phyloP scores from a whole-genome alignment of 2,113 vertebrate genomes.

The Sinocyclocheilus anophthalmus region DNA sequence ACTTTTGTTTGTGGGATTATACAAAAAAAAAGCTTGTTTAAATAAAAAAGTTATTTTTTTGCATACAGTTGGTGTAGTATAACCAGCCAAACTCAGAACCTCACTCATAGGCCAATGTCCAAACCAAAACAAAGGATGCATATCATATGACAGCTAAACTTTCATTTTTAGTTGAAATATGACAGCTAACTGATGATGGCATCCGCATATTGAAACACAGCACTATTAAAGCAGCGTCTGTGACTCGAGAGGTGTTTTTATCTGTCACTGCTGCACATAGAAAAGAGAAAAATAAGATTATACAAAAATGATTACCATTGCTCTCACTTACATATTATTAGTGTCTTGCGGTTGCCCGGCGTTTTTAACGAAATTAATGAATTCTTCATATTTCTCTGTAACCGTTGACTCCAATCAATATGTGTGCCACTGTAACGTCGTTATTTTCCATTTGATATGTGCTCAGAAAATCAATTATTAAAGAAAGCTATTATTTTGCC shows the following conservation, averaged over 20 bases:
- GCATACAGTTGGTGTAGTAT: background rate
- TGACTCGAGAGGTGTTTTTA: background rate
- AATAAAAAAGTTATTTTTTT: background rate
- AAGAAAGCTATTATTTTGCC: constrained; percentile 73
- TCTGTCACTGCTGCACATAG: background rate
- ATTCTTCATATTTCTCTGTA: constrained; percentile 59
- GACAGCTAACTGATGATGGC: background rate
- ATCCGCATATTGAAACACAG: background rate
- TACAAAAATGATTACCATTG: background rate
- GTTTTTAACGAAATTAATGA: constrained; percentile 52
- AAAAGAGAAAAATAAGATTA: constrained; percentile 35
- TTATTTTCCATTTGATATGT: constrained; percentile 70
- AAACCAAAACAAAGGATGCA: background rate
- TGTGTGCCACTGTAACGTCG: constrained; percentile 64
- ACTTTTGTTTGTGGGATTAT: too few species aligned
- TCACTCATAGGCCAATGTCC: background rate
- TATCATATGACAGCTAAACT: background rate
- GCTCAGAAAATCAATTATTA: constrained; percentile 77
- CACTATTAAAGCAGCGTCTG: background rate
- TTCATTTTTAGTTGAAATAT: background rate
- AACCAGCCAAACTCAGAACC: background rate
- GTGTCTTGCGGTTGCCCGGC: constrained; percentile 17
- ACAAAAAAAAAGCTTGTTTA: too few species aligned
- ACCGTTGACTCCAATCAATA: constrained; percentile 67
- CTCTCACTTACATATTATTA: constrained; percentile 8